phyloP scores from a whole-genome alignment of 30 jellyfish, hydroid and myxozoan genomes.

The Turritopsis rubra region DNA sequence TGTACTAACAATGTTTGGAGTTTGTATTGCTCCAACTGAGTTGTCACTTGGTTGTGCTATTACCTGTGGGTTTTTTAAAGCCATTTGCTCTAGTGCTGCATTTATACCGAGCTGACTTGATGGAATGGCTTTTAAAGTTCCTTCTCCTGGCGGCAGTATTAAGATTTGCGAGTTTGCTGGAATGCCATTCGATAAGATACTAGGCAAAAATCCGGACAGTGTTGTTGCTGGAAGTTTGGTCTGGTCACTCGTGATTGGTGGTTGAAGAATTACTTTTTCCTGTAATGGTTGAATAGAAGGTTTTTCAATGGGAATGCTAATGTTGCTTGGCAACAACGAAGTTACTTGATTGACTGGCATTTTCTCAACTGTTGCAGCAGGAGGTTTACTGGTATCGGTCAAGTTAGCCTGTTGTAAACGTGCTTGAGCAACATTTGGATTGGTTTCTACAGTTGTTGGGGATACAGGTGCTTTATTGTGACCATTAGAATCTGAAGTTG shows the following conservation, averaged over 20 bases:
- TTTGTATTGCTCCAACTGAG: not conserved
- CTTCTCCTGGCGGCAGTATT: not conserved
- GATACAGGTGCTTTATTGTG: too few species aligned
- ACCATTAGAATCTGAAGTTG: not conserved
- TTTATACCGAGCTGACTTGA: not conserved
- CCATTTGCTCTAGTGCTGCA: conserved; percentile 10
- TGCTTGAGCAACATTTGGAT: not conserved
- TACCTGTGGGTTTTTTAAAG: not conserved
- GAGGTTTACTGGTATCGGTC: not conserved
- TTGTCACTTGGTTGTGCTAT: not conserved
- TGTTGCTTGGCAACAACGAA: not conserved
- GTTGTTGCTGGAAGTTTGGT: not conserved
- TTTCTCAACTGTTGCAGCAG: not conserved
- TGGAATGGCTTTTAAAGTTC: not conserved
- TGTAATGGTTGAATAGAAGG: not conserved
- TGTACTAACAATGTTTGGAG: not conserved
- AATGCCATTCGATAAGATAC: not conserved
- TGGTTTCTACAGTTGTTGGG: not conserved
- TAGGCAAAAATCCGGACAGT: not conserved
- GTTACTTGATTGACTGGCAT: not conserved
- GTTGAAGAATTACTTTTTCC: not conserved
- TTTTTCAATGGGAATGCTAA: not conserved
- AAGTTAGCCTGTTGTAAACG: not conserved
- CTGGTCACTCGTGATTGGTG: not conserved
- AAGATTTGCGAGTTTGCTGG: not conserved